Conservation (phyloP, 2,888 invertebrate species). For the Zaprionus lineosus region DNA sequence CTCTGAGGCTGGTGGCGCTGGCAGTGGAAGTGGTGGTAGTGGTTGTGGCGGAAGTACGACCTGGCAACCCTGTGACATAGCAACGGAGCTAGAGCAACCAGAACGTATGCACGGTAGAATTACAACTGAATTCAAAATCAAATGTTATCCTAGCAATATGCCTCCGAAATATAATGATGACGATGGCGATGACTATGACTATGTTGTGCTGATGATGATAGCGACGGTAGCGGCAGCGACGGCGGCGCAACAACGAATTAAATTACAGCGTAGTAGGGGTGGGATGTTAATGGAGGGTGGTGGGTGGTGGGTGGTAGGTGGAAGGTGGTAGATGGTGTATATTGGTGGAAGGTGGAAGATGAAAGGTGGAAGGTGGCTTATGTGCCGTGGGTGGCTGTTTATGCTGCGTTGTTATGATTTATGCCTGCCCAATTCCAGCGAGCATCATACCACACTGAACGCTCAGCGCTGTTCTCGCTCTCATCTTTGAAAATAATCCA, state of each 20-base stretch:
- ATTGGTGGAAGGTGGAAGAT: conserved; percentile 23
- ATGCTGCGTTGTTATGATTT: conserved; percentile 70
- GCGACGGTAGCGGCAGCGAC: conserved; percentile 38
- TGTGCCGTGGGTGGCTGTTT: conserved; percentile 16
- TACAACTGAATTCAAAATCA: conserved; percentile 83
- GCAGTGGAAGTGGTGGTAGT: conserved; percentile 16
- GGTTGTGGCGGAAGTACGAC: conserved; percentile 23
- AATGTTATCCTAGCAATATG: conserved; percentile 83
- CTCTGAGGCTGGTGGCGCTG: conserved; percentile 12
- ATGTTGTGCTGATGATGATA: conserved; percentile 26
- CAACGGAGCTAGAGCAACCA: conserved; percentile 82
- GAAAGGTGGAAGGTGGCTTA: conserved; percentile 15
- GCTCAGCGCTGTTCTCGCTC: conserved; percentile 17
- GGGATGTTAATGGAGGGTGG: conserved; percentile 23
- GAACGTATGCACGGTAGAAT: conserved; percentile 83
- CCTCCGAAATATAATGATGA: conserved; percentile 79
- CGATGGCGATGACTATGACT: conserved; percentile 49
- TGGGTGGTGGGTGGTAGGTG: conserved; percentile 22
- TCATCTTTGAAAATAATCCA: conserved; percentile 71
- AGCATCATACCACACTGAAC: conserved; percentile 24
- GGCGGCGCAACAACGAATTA: conserved; percentile 72
- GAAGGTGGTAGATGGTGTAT: too few relatives aligned
- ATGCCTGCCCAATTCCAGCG: conserved; percentile 37
- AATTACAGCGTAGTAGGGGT: conserved; percentile 49
- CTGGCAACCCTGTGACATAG: conserved; percentile 76